Conservation (phyloP, 2,113 vertebrate species). For the Brachionichthys hirsutus region DNA sequence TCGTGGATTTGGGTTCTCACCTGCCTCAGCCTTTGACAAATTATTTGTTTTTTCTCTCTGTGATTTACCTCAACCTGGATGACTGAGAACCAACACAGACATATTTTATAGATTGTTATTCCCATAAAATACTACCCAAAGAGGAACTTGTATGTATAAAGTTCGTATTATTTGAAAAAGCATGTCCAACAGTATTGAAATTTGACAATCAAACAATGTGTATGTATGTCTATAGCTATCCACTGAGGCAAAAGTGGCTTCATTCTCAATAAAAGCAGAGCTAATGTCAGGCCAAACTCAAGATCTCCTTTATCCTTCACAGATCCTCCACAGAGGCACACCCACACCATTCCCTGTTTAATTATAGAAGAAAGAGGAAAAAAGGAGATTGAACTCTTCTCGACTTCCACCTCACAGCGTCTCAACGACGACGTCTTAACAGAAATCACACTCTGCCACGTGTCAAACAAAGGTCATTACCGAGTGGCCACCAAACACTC, state of each 20-base stretch:
- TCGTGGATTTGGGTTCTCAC: too few relatives aligned
- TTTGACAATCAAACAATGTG: neutral
- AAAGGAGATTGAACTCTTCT: slow-evolving; percentile 5
- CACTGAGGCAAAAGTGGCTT: neutral
- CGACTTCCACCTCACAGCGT: neutral
- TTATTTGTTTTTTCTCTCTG: too few relatives aligned
- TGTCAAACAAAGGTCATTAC: slow-evolving; percentile 10
- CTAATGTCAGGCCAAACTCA: neutral
- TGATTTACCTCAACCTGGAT: too few relatives aligned
- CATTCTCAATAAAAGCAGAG: slow-evolving; percentile 6
- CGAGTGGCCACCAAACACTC: neutral
- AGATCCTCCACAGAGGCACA: slow-evolving; percentile 10
- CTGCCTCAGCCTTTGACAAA: too few relatives aligned
- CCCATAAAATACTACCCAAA: too few relatives aligned
- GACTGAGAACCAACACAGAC: too few relatives aligned
- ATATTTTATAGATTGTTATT: too few relatives aligned
- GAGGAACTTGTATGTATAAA: too few relatives aligned
- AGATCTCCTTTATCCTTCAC: slow-evolving; percentile 18
- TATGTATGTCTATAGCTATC: too few relatives aligned
- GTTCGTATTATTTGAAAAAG: neutral
- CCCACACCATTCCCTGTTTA: slow-evolving; percentile 23
- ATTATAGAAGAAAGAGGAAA: slow-evolving; percentile 20
- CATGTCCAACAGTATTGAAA: neutral
- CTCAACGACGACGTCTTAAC: neutral
- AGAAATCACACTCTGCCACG: neutral